Percentiles rank a stretch among this genome's conserved stretches.
Conservation (phyloP, 2,888 invertebrate species). For the Aporophyla nigra region DNA sequence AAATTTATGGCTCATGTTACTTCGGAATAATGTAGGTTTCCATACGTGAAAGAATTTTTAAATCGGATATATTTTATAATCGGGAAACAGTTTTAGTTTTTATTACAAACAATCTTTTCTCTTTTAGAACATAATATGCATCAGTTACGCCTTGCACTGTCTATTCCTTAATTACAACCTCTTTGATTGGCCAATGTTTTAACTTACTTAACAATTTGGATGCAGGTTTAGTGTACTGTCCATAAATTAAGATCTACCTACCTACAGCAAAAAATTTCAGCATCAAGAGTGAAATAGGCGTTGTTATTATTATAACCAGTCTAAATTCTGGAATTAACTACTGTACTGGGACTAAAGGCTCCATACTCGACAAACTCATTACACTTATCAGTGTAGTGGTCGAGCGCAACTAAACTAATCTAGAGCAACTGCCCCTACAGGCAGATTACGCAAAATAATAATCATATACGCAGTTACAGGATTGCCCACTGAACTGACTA, state of each 20-base stretch:
- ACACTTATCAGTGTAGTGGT: constrained; percentile 32
- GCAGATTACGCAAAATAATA: constrained; percentile 39
- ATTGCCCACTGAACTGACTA: constrained; percentile 1
- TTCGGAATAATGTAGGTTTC: too few species aligned
- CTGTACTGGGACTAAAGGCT: constrained; percentile 16
- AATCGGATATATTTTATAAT: too few species aligned
- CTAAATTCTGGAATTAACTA: constrained; percentile 31
- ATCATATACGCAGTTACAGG: constrained; percentile 24
- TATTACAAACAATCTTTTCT: too few species aligned
- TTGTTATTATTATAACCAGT: constrained; percentile 13
- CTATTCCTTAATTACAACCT: background rate
- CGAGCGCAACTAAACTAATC: constrained; percentile 37
- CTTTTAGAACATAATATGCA: too few species aligned
- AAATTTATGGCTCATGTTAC: too few species aligned
- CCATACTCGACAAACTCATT: constrained; percentile 29
- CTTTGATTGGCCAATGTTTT: background rate
- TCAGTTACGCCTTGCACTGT: background rate
- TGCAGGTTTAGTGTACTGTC: background rate
- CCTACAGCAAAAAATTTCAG: background rate
- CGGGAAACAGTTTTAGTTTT: too few species aligned
- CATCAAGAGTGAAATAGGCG: background rate
- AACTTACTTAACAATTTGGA: background rate
- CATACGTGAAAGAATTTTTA: too few species aligned
- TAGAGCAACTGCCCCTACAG: constrained; percentile 25
- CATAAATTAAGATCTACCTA: background rate